Evolutionary conservation across 2,888 invertebrate species (phyloP), one percentile per base, ranked within the genome.

Genomic region (Elmis aenea): DNA sequence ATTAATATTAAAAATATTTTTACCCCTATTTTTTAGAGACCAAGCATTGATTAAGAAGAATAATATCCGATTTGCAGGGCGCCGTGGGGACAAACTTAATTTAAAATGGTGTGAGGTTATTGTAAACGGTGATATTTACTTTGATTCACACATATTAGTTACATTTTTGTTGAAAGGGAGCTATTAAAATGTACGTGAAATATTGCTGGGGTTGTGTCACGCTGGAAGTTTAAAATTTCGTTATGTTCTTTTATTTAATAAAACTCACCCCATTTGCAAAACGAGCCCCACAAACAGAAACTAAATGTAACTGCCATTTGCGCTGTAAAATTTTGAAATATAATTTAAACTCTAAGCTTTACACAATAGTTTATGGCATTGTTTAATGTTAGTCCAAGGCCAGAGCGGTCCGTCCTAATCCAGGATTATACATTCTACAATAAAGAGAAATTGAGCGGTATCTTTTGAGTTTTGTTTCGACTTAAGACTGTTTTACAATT

Each of bases 321-420:
- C 29, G 15, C 42, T 38, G 38, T 42, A 42, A 42, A 42, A n/a
- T n/a, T n/a, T n/a, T n/a, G n/a, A n/a, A n/a, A 21, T 33, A 27
- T 34, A 34, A 42, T 42, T 42, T 42, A 38, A 42, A 42, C 33
- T 28, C 30, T 34, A 24, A 38, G 30, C 38, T 34, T 42, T 26
- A 42, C 38, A 42, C 42, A 42, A 42, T 42, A 25, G 29, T 42
- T 42, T 38, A 42, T 42, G 42, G 31, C 42, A 42, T 42, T 42
- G 42, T 42, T 38, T 42, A 42, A 42, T 41, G 30, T 23, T 29
- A 24, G 37, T 27, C 30, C 41, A 41, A 41, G 41, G 41, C 14
- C 33, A 21, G 16, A 24, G 9, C 23, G 41, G 37, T 29, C 37
- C 28, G 29, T 41, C 41, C 42, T 42, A 42, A 42, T 42, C 42